These are phyloP conservation scores for Murina feae DNA, from an alignment of 2,113 vertebrate species.

Conservation along the genomic window DNA sequence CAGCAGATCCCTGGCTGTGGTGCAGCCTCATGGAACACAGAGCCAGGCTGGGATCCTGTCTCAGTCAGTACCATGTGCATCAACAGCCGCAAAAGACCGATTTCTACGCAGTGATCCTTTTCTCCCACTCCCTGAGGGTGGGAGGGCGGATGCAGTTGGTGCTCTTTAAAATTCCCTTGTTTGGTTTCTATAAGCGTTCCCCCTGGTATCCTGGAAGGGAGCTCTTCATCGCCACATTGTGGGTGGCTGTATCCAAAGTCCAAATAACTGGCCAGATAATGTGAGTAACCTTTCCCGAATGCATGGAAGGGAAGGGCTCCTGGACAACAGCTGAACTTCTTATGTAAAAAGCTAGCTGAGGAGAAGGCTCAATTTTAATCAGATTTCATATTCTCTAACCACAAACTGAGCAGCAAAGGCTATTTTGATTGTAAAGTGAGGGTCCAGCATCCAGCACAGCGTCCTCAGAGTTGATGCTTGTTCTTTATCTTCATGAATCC, in stretches of 20 bases:
- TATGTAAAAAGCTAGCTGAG: conserved; percentile 11
- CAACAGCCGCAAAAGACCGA: conserved; percentile 9
- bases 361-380: conserved; percentile 43
- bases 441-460: background rate
- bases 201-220: conserved; percentile 55
- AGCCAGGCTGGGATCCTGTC: background rate
- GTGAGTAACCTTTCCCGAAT: background rate
- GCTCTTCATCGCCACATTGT: background rate
- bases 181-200: background rate
- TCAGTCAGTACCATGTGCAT: background rate
- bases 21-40: background rate
- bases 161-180: conserved; percentile 34
- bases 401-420: conserved; percentile 10
- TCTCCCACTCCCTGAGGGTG: background rate
- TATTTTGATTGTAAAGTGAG: background rate
- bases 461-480: conserved; percentile 8
- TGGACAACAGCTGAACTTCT: conserved; percentile 45
- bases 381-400: conserved; percentile 19
- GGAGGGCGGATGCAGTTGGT: conserved; percentile 52
- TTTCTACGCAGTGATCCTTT: conserved; percentile 35
- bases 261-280: conserved; percentile 28
- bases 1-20: background rate
- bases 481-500: conserved; percentile 41
- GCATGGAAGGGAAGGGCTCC: background rate
- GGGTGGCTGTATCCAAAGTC: conserved; percentile 44